These are phyloP conservation scores for Tiaroga cobitis DNA, from an alignment of 2,797 vertebrate species.

Conservation along the genomic window DNA sequence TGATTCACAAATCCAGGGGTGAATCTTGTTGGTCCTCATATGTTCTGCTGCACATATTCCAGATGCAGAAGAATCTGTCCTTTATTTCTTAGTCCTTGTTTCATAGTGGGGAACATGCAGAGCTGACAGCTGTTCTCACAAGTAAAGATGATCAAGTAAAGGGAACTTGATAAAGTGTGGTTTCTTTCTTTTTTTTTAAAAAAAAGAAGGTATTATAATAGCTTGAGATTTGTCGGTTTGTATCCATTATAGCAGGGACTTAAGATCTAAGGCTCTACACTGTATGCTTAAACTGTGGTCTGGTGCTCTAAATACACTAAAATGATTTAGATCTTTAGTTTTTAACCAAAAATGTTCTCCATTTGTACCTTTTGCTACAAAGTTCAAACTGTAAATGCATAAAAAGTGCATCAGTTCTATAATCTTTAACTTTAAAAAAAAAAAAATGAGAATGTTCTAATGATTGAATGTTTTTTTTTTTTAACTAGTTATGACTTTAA, in stretches of 20 bases:
- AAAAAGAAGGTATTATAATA: not conserved
- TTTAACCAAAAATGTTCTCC: not conserved
- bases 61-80: constrained; percentile 30
- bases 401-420: too few relatives aligned
- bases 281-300: constrained; percentile 1
- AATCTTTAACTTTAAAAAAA: too few relatives aligned
- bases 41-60: constrained; percentile 30
- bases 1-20: constrained; percentile 26
- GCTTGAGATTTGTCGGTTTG: constrained; percentile 13
- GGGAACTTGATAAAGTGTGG: too few relatives aligned
- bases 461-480: not conserved
- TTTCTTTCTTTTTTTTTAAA: constrained; percentile 28
- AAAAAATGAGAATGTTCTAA: not conserved
- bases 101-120: not conserved
- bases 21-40: constrained; percentile 4
- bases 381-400: not conserved
- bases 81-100: constrained; percentile 21
- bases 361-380: not conserved
- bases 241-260: not conserved
- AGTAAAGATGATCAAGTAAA: not conserved
- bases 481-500: not conserved
- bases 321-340: not conserved
- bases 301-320: not conserved
- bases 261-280: constrained; percentile 4
- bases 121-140: constrained; percentile 27